Evolutionary conservation across 1,140 invertebrate genomes (phyloP), one percentile per base, ranked within the genome.

Genomic region (Macrobrachium nipponense): DNA sequence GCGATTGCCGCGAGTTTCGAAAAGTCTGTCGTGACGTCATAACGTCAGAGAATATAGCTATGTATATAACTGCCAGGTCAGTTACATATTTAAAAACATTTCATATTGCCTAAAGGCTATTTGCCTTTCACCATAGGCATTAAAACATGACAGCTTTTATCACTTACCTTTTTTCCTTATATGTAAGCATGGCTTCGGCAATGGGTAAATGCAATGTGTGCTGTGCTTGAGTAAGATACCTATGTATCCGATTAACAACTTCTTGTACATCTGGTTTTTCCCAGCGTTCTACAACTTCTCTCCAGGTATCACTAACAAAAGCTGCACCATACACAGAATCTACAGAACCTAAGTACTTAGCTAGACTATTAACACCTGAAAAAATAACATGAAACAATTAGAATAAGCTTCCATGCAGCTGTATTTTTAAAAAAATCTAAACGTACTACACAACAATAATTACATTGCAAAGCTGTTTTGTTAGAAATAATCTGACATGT

Each of bases 131-230:
- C 0, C 68, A 23, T 36, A 70, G 68, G 20, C 20, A 36, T 10
- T 3, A 70, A 70, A 23, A 14, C 6, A 14, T 23, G 12, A 59
- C 10, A 70, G 5, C 58, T 61, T 27, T 59, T 86, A 36, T 36
- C 27, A 36, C 90, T 88, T 88, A 92, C 92, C 91, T 91, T 89
- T 92, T 92, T 62, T 93, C 93, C 90, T 93, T 95, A 91, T 96
- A 97, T 43, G 97, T 98, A 36, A 99, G 94, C 97, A 99, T 98
- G 20, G 97, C 97, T 92, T 99, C 97, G 36, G 96, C 97, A 87
- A 99, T 96, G 10, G 97, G 97, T 88, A 98, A 92, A 89, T 96
- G 94, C 14, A 87, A 64, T 62, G 88, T 89, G 80, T 83, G 90
- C 90, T 85, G 94, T 93, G 86, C 93, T 93, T 88, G 89, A 88